phyloP scores from a whole-genome alignment of 2,888 invertebrate species.

The Meteorus cinctellus region DNA sequence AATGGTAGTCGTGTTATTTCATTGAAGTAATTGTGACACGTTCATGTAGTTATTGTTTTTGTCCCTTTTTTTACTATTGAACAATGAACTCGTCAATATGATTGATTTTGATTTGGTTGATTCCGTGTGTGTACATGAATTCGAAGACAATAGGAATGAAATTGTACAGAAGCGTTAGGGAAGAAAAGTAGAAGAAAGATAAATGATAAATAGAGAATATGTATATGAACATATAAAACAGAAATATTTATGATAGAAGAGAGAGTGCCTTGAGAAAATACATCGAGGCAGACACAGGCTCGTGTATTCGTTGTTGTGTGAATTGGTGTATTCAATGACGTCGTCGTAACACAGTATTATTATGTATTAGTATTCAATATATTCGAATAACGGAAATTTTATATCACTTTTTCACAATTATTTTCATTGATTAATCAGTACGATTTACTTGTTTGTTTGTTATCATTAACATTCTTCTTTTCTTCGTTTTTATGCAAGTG shows the following conservation, averaged over 20 bases:
- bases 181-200: not conserved
- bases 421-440: conserved; percentile 32
- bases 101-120: not conserved
- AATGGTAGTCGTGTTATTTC: not conserved
- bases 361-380: conserved; percentile 27
- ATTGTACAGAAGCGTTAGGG: not conserved
- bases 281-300: conserved; percentile 10
- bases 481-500: conserved; percentile 5
- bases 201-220: not conserved
- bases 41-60: not conserved
- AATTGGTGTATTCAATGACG: conserved; percentile 32
- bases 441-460: conserved; percentile 1
- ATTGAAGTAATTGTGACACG: not conserved
- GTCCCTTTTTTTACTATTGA: not conserved
- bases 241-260: not conserved
- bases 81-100: not conserved
- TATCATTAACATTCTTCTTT: not conserved
- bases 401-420: conserved; percentile 11
- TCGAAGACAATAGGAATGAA: not conserved
- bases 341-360: conserved; percentile 34
- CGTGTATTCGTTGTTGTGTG: conserved; percentile 25
- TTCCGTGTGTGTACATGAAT: not conserved
- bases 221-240: not conserved
- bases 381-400: conserved; percentile 10
- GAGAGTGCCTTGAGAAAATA: not conserved